phyloP scores from a whole-genome alignment of 2,888 invertebrate species.

The Cacoxenus indagator region DNA sequence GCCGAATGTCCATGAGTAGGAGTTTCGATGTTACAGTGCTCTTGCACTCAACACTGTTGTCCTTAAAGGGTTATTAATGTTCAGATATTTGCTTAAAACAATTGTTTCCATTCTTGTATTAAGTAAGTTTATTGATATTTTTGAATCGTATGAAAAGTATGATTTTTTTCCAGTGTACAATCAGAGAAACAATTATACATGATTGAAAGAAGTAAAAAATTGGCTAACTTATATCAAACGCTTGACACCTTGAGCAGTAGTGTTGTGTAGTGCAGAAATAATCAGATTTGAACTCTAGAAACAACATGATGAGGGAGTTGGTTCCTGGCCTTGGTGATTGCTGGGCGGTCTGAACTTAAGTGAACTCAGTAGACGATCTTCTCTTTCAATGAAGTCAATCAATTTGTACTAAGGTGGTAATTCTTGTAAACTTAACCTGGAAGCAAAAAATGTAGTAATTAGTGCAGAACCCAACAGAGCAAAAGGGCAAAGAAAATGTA shows the following conservation, averaged over 20 bases:
- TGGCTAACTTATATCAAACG: neutral
- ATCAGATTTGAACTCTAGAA: slow-evolving; percentile 13
- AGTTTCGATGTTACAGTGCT: too few species aligned
- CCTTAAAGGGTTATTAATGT: too few species aligned
- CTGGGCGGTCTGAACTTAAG: slow-evolving; percentile 28
- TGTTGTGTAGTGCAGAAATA: too few species aligned
- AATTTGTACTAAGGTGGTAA: slow-evolving; percentile 31
- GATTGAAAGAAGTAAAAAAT: slow-evolving; percentile 5
- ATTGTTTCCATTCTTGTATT: too few species aligned
- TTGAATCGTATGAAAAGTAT: slow-evolving; percentile 19
- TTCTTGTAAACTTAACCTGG: slow-evolving; percentile 31
- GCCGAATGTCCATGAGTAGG: too few species aligned
- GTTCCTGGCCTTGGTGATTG: slow-evolving; percentile 21
- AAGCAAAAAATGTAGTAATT: slow-evolving; percentile 14
- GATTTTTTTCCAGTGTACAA: slow-evolving; percentile 25
- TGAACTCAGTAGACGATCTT: slow-evolving; percentile 11
- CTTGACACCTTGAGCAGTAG: too few species aligned
- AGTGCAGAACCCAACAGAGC: neutral
- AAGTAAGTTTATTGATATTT: too few species aligned
- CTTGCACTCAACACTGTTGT: too few species aligned
- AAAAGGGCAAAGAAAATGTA: neutral
- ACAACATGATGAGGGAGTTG: slow-evolving; percentile 16
- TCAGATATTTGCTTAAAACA: too few species aligned
- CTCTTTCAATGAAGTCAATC: neutral
- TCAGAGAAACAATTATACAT: slow-evolving; percentile 15